Percentiles rank a stretch among this genome's conserved stretches.
Evolutionary conservation across 2,113 vertebrate genomes (phyloP).

Genomic region (Psephotus haematonotus): DNA sequence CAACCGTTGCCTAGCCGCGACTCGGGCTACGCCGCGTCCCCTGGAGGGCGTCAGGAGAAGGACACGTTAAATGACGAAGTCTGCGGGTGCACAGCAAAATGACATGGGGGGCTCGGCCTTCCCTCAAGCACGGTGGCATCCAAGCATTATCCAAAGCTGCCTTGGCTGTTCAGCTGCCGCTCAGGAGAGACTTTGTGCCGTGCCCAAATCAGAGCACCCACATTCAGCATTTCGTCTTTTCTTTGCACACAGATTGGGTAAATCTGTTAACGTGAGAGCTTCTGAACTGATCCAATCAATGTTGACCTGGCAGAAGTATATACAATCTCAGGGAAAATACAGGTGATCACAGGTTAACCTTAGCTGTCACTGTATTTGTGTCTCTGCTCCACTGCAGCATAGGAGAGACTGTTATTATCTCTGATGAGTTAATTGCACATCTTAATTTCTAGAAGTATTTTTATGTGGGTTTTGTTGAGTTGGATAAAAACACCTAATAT

Average conservation of each 20-base stretch:
- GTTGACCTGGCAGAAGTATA: background rate
- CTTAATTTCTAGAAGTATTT: background rate
- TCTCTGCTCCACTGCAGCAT: background rate
- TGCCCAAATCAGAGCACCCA: background rate
- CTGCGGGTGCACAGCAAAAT: background rate
- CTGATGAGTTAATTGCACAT: background rate
- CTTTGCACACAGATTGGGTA: background rate
- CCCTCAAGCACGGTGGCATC: background rate
- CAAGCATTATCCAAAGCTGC: no score
- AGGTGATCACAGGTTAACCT: background rate
- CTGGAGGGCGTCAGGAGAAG: background rate
- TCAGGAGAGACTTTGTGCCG: background rate
- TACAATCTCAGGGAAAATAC: background rate
- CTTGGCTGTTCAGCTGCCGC: background rate
- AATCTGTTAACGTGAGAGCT: background rate
- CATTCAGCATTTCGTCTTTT: background rate
- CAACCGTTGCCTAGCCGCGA: background rate
- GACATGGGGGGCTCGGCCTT: background rate
- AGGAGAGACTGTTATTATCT: background rate
- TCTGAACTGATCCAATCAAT: background rate
- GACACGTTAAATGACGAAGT: background rate
- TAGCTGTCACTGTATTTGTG: background rate
- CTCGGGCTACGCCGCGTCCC: rapidly evolving
- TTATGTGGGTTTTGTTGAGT: background rate
- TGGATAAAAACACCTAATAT: background rate